Evolutionary conservation across 2,888 invertebrate species (phyloP), one percentile per base, ranked within the genome.

Genomic region (Rutpela maculata): DNA sequence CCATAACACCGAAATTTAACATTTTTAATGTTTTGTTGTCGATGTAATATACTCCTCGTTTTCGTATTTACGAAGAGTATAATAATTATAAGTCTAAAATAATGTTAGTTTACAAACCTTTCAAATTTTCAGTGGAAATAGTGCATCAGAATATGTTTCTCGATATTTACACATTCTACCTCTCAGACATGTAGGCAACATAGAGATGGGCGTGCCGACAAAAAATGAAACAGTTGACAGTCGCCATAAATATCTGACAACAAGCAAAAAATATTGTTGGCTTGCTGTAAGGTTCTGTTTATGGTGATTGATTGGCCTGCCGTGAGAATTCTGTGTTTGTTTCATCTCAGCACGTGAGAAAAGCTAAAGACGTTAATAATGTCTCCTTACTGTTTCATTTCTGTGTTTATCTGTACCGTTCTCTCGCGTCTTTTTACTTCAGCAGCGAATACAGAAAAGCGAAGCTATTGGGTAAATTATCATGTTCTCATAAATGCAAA

Each of bases 191-290:
- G 31, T 43, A 43, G 43, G 43, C 43, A 43, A 12, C 15, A 35
- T 12, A 43, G 12, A 12, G 43, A 43, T 43, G 15, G 43, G 43
- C 15, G 43, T 15, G 12, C 9, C 15, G 43, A 43, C 43, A 43
- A 43, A 43, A 43, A 43, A 12, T 43, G 50, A n/a, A 50, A 50
- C 15, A 50, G n/a, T n/a, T 50, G 50, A 50, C 50, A 50, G 7
- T 50, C 50, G 50, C n/a, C 50, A n/a, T 50, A 50, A 50, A 50
- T 50, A 50, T 50, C 50, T n/a, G 50, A 50, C 50, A 50, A 50
- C 50, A n/a, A 15, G n/a, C 50, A 50, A 50, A 50, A 50, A 50
- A 15, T n/a, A 5, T 7, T 50, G n/a, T 50, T 50, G 50, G n/a
- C 50, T 50, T 50, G n/a, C 50, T 50, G 50, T 50, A 50, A 50